These are phyloP conservation scores for Bombus fervidus DNA, from an alignment of 1,140 invertebrate species.

Conservation along the genomic window DNA sequence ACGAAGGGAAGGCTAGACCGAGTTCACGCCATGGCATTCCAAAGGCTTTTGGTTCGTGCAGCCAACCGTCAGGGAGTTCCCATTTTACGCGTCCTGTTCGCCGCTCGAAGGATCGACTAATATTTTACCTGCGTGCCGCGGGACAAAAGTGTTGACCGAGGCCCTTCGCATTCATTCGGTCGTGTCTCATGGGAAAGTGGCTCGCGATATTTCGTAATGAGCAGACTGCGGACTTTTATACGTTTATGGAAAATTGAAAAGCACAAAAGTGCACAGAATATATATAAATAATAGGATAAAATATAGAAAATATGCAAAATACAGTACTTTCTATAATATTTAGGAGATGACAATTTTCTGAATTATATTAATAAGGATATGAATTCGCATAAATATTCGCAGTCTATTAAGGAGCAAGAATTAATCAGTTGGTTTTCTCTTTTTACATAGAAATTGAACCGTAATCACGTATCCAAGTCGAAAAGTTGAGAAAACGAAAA, in stretches of 20 bases:
- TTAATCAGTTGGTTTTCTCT: no score
- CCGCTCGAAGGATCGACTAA: constrained; percentile 61
- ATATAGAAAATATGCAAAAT: no score
- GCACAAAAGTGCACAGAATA: no score
- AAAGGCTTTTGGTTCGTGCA: constrained; percentile 44
- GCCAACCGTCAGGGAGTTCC: constrained; percentile 44
- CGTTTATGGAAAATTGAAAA: background rate
- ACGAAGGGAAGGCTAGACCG: background rate
- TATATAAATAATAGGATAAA: no score
- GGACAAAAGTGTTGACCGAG: constrained; percentile 64
- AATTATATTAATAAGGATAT: background rate
- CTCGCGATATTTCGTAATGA: constrained; percentile 23
- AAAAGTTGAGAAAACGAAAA: no score
- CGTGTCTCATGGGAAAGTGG: constrained; percentile 51
- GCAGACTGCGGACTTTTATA: background rate
- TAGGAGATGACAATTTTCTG: background rate
- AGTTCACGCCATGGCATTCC: background rate
- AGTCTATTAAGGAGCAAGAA: no score
- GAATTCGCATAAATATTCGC: background rate
- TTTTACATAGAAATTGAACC: no score
- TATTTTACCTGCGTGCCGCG: constrained; percentile 64
- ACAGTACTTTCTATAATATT: no score
- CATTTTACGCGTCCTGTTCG: constrained; percentile 52
- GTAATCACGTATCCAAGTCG: no score
- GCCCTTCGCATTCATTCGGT: constrained; percentile 30